Evolutionary conservation across 2,888 invertebrate genomes (phyloP).

Genomic region (Resseliella maxima): DNA sequence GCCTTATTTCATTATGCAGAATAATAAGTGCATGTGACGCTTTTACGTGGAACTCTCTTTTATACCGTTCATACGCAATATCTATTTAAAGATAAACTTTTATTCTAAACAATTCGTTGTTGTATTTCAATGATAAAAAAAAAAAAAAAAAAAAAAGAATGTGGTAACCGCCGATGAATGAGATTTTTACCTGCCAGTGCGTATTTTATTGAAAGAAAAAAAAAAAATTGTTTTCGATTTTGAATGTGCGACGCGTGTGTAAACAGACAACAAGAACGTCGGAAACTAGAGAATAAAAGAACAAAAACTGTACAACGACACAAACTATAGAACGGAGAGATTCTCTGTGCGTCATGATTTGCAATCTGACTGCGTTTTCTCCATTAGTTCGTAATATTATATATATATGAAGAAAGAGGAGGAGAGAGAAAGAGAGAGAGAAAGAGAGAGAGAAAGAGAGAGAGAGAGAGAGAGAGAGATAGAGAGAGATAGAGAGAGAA

Average conservation of each 20-base stretch:
- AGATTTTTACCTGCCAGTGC: not conserved
- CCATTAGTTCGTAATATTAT: not conserved
- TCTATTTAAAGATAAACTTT: no score
- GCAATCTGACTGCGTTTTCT: not conserved
- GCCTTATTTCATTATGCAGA: no score
- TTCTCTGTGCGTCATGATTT: not conserved
- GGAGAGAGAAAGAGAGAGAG: no score
- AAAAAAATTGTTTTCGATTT: not conserved
- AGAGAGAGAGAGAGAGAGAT: no score
- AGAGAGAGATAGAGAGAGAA: no score
- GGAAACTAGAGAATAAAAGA: conserved; percentile 28
- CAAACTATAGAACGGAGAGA: not conserved
- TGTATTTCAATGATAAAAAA: not conserved
- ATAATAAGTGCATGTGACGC: no score
- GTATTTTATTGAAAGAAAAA: not conserved
- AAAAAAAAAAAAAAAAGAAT: not conserved
- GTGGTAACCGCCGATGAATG: not conserved
- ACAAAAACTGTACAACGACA: not conserved
- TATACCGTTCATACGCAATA: no score
- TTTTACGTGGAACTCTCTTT: no score
- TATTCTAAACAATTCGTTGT: not conserved
- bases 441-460: no score
- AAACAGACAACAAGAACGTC: not conserved
- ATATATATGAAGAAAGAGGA: no score
- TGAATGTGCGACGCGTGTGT: not conserved